Evolutionary conservation across 2,888 invertebrate genomes (phyloP), one percentile per base, ranked within the genome.

Genomic region (Beris chalybata): DNA sequence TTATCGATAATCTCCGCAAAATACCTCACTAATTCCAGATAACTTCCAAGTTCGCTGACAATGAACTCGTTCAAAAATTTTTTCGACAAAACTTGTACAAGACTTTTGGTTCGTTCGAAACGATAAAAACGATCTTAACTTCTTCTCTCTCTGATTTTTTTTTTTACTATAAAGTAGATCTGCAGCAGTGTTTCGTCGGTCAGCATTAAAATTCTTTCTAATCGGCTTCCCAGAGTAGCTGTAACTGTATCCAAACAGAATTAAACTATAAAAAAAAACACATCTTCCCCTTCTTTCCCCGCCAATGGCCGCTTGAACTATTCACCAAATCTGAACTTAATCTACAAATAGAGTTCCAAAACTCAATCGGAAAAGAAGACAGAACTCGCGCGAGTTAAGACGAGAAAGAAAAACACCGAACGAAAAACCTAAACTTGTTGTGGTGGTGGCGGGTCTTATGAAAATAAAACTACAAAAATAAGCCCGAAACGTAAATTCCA

Each of bases 171-270:
- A 12, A n/a, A 44, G 29, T 30, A 15, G 22, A 13, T 59, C 31
- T 15, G 2, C n/a, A n/a, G 48, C 12, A 6, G 45, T 58, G n/a
- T 29, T 58, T 12, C 5, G 29, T 3, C 15, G n/a, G 4, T 13
- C 55, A 32, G 55, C 38, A 61, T 47, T 32, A 52, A 61, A 61
- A 61, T 52, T 61, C 52, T 22, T 61, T 59, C 52, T 48, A 61
- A 61, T 61, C 61, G 32, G 50, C 52, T 61, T 61, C 52, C 38
- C 38, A 61, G 50, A 61, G 61, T 38, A 61, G 31, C 30, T 11
- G 22, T 61, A 61, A 61, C 61, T 61, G 61, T 61, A 61, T 61
- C 61, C 50, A 61, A 61, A 61, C 52, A 61, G 61, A 61, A 38
- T 50, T 61, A 32, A 22, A 38, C 38, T 7, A 38, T 38, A 38